Conservation (phyloP, 2,797 vertebrate genomes). For the Nannoperca obscura region DNA sequence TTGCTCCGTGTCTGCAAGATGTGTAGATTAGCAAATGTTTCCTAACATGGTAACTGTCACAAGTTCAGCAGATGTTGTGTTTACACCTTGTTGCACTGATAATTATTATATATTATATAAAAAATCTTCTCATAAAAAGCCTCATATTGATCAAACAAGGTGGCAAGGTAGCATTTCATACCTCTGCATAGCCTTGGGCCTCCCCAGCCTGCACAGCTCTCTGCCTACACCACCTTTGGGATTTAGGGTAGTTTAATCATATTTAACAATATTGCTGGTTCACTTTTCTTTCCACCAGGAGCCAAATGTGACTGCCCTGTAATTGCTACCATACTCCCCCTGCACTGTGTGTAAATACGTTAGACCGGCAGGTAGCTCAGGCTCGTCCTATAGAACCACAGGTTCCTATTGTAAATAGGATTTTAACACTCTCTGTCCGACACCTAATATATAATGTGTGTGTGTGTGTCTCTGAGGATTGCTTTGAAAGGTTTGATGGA, state of each 20-base stretch:
- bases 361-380: slow-evolving; percentile 35
- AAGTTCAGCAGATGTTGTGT: background rate
- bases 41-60: background rate
- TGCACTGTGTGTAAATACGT: slow-evolving; percentile 45
- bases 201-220: slow-evolving; percentile 11
- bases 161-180: background rate
- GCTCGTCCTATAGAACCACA: slow-evolving; percentile 55
- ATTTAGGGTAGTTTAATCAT: slow-evolving; percentile 43
- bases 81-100: background rate
- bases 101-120: background rate
- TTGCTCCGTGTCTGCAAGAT: background rate
- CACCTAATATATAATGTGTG: slow-evolving; percentile 28
- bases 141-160: background rate
- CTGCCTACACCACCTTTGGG: slow-evolving; percentile 26
- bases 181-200: slow-evolving; percentile 14
- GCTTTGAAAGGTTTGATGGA: slow-evolving; percentile 41
- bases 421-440: slow-evolving; percentile 34
- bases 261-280: slow-evolving; percentile 62
- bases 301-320: slow-evolving; percentile 44
- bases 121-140: background rate
- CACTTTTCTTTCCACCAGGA: slow-evolving; percentile 52
- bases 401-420: slow-evolving; percentile 58
- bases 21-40: background rate
- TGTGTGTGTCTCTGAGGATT: slow-evolving; percentile 26
- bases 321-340: slow-evolving; percentile 57